A percentile compares a stretch with the other conserved stretches of the same genome.
Conservation (phyloP, 2,888 invertebrate species). For the Drosophila recens region DNA sequence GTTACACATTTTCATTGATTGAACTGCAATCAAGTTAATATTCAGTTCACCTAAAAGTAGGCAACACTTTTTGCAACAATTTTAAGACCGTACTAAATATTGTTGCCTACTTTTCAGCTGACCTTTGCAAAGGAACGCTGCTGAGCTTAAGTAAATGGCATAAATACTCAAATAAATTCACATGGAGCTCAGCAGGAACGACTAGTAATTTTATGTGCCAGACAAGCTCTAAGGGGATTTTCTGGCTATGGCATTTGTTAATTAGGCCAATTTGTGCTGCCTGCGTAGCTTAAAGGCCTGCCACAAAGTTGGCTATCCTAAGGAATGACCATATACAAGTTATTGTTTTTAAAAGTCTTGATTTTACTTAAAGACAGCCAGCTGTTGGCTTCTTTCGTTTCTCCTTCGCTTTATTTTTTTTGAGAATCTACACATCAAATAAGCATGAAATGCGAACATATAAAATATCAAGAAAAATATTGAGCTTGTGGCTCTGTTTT, state of each 20-base stretch:
- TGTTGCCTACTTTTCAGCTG: constrained; percentile 41
- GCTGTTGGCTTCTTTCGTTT: constrained; percentile 7
- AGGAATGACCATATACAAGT: constrained; percentile 3
- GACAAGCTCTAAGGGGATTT: constrained; percentile 31
- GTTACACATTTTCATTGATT: neutral
- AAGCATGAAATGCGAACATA: constrained; percentile 18
- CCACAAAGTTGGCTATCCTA: constrained; percentile 34
- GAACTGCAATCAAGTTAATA: neutral
- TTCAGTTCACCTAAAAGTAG: constrained; percentile 13
- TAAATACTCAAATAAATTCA: constrained; percentile 21
- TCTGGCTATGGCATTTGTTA: constrained; percentile 65
- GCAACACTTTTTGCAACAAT: constrained; percentile 8
- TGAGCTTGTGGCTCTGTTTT: neutral
- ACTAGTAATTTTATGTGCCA: constrained; percentile 20
- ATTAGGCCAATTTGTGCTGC: constrained; percentile 54
- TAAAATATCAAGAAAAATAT: constrained; percentile 30
- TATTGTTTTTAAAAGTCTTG: neutral
- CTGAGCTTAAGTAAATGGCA: constrained; percentile 10
- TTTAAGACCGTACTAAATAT: neutral
- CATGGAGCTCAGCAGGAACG: constrained; percentile 7
- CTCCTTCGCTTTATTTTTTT: neutral
- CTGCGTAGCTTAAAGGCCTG: constrained; percentile 29
- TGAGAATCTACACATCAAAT: constrained; percentile 24
- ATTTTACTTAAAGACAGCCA: constrained; percentile 11
- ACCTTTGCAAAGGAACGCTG: constrained; percentile 1